Conservation (phyloP, 23 tunicate genomes). For the Halocynthia roretzi region DNA sequence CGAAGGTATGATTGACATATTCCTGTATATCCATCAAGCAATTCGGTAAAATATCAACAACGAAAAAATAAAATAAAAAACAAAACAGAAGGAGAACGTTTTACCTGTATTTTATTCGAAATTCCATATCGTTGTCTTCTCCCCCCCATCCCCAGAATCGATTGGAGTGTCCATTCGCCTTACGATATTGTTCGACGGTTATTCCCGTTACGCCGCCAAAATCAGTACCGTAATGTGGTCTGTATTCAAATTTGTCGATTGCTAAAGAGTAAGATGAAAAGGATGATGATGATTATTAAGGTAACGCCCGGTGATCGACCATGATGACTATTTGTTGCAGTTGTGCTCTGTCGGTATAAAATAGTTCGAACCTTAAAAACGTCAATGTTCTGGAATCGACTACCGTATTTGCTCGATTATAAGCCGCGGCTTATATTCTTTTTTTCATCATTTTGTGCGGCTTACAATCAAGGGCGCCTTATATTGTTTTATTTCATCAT, state of each 20-base stretch:
- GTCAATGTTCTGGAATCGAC: too few relatives aligned
- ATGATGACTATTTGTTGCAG: too few relatives aligned
- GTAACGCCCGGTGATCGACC: too few relatives aligned
- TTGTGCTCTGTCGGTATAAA: too few relatives aligned
- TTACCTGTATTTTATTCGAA: conserved; percentile 52
- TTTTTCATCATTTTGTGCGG: too few relatives aligned
- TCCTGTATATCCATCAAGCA: conserved; percentile 15
- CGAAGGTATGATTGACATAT: conserved; percentile 56
- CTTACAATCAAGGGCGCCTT: too few relatives aligned
- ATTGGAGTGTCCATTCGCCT: conserved; percentile 94
- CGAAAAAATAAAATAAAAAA: neutral
- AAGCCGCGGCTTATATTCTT: too few relatives aligned
- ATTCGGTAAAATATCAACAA: neutral
- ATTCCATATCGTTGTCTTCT: conserved; percentile 95
- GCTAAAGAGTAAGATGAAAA: conserved; percentile 29
- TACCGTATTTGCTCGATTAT: too few relatives aligned
- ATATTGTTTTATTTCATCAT: too few relatives aligned
- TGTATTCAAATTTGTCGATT: conserved; percentile 89
- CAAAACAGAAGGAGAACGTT: neutral
- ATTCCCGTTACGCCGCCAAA: conserved; percentile 94
- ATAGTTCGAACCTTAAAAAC: too few relatives aligned
- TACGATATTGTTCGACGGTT: conserved; percentile 60
- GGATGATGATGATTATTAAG: too few relatives aligned
- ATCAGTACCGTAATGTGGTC: conserved; percentile 83
- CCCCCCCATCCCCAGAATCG: conserved; percentile 99